phyloP scores from a whole-genome alignment of 2,113 vertebrate species.

The Coracopsis vasa region DNA sequence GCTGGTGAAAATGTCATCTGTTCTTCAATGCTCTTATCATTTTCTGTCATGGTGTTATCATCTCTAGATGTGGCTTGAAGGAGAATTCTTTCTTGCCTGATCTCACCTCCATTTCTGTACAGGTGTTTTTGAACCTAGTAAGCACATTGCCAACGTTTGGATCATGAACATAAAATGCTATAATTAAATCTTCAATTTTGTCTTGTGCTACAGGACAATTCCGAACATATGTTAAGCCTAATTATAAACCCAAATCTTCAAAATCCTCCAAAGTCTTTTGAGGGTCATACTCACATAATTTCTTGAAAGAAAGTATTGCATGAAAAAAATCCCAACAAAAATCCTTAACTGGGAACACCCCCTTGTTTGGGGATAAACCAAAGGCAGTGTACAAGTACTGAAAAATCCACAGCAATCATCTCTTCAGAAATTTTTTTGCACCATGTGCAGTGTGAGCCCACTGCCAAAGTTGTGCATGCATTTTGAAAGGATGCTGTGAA shows the following conservation, averaged over 20 bases:
- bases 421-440: not conserved
- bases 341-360: not conserved
- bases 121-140: not conserved
- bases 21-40: not conserved
- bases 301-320: not conserved
- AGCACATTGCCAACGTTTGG: not conserved
- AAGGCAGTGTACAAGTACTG: not conserved
- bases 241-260: not conserved
- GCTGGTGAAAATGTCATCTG: not conserved
- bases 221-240: not conserved
- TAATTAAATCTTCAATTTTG: not conserved
- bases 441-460: not conserved
- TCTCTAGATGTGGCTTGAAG: not conserved
- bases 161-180: not conserved
- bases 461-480: not conserved
- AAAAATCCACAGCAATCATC: not conserved
- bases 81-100: not conserved
- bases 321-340: not conserved
- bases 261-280: not conserved
- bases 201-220: not conserved
- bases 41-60: not conserved
- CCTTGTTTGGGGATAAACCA: not conserved
- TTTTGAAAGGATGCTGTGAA: not conserved
- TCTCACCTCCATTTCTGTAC: not conserved
- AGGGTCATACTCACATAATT: not conserved